A percentile compares a stretch with the other conserved stretches of the same genome.
phyloP scores from a whole-genome alignment of 2,113 vertebrate species.

The Rattus rattus region DNA sequence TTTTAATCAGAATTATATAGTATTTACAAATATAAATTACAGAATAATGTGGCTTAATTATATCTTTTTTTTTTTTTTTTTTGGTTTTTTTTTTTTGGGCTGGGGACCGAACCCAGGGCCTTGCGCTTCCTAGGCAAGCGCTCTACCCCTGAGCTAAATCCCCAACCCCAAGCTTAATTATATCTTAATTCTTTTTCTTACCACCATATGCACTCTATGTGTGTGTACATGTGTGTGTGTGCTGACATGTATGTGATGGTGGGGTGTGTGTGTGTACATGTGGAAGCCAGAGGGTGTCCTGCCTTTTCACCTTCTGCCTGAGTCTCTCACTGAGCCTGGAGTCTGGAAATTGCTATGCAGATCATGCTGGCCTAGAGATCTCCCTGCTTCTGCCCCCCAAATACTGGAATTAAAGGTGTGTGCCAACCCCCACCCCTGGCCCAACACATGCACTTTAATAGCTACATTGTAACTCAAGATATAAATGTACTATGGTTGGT shows the following conservation, averaged over 20 bases:
- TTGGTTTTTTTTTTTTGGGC: no score
- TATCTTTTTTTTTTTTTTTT: no score
- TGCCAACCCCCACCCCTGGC: not conserved
- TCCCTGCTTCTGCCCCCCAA: not conserved
- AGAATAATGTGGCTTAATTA: not conserved
- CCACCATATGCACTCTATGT: not conserved
- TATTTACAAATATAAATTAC: not conserved
- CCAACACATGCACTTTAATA: not conserved
- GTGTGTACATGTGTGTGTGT: not conserved
- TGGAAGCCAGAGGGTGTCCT: not conserved
- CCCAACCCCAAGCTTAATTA: no score
- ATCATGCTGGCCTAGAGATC: not conserved
- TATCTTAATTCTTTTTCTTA: not conserved
- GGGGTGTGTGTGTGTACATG: not conserved
- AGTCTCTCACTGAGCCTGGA: not conserved
- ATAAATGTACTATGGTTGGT: not conserved
- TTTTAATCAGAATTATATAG: not conserved
- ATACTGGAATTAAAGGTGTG: not conserved
- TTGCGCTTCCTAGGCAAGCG: no score
- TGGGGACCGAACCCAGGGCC: no score
- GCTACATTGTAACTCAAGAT: not conserved
- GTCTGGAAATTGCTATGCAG: not conserved
- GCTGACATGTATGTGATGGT: not conserved
- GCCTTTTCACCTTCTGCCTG: no score
- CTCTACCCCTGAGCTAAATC: no score